Evolutionary conservation across 2,888 invertebrate genomes (phyloP), one percentile per base, ranked within the genome.

Genomic region (Ormyrus nitidulus): DNA sequence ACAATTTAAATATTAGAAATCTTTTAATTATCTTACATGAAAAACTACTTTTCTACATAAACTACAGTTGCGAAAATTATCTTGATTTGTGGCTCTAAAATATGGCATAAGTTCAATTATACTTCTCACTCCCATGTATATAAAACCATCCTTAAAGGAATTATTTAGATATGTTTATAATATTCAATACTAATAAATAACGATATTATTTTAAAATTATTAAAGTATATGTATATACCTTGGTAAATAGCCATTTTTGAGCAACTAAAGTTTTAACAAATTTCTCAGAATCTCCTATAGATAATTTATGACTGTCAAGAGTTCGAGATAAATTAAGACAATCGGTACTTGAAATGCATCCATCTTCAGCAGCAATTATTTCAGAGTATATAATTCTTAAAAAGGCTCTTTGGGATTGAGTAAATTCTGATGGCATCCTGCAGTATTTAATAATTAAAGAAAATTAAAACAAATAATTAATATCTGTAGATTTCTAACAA

Each of bases 111-210:
- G 80, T 81, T 90, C 89, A 44, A 85, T 85, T 73, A 88, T 86
- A 79, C 89, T 89, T 78, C 90, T 84, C 19, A 87, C 86, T 71
- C 90, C 90, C 80, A 90, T 87, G 54, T 86, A 90, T 74, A 85
- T 84, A 72, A 82, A 66, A 46, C 90, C 90, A 75, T 87, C 79
- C 90, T 90, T 68, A 66, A 13, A 53, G 65, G 68, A 61, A 73
- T 46, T 54, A 56, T 54, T 19, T 53, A 70, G 13, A 56, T n/a
- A 66, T 6, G 69, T 69, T 73, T 58, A n/a, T n/a, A 65, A 72
- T 51, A 51, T 48, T 48, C 56, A n/a, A 48, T 19, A 19, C 19
- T 19, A 19, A 19, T 19, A 1, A 19, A 53, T 13, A 58, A 68
- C 19, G 9, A 49, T 59, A 51, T 53, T 46, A 56, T 81, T 34